phyloP scores from a whole-genome alignment of 2,113 vertebrate species.

The Campylomormyrus tamandua region DNA sequence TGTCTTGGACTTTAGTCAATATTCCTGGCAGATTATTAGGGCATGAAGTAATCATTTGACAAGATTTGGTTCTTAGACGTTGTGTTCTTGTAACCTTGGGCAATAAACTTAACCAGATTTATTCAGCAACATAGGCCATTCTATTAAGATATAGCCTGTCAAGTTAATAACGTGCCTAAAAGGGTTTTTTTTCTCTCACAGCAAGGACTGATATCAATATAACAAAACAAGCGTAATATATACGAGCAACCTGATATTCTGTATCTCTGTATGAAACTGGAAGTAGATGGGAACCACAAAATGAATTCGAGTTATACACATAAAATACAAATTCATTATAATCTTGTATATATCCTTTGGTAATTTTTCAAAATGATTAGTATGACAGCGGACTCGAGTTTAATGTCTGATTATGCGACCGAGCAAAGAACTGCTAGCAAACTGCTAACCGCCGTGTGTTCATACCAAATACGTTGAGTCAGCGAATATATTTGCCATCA shows the following conservation, averaged over 20 bases:
- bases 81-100: neutral
- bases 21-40: neutral
- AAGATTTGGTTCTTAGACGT: neutral
- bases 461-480: neutral
- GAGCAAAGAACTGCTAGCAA: neutral
- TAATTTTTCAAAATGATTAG: neutral
- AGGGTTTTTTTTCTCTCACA: neutral
- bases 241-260: neutral
- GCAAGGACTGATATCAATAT: neutral
- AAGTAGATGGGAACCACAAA: neutral
- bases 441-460: neutral
- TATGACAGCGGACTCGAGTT: neutral
- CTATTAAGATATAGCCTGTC: neutral
- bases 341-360: neutral
- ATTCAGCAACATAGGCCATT: neutral
- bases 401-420: neutral
- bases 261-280: neutral
- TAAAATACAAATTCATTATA: neutral
- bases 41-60: neutral
- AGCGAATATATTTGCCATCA: slow-evolving; percentile 13
- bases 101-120: neutral
- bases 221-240: neutral
- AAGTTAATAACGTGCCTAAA: neutral
- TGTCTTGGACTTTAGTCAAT: neutral
- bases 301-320: neutral